Conservation (phyloP, 2,113 vertebrate species). For the Cyphomyrus plagiostoma region DNA sequence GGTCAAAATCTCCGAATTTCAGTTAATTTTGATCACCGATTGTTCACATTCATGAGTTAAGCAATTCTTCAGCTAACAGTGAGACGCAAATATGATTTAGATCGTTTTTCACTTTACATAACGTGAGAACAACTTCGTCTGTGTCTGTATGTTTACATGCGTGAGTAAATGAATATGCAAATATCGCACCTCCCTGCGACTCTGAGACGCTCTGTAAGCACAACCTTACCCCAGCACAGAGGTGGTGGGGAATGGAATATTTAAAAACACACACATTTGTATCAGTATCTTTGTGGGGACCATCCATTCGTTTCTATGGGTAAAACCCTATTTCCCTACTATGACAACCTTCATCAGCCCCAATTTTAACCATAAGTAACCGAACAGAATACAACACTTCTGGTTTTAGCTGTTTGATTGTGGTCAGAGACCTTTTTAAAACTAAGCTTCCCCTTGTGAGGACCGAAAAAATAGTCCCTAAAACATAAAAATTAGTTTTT, state of each 20-base stretch:
- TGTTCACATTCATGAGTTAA: not conserved
- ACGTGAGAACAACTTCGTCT: not conserved
- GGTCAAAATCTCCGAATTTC: not conserved
- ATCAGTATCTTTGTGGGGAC: not conserved
- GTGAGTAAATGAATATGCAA: not conserved
- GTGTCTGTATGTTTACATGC: not conserved
- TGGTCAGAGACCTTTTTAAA: not conserved
- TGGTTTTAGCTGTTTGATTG: no score
- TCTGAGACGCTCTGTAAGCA: not conserved
- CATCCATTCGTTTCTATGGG: not conserved
- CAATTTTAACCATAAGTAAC: not conserved
- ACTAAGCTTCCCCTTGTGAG: not conserved
- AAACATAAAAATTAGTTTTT: no score
- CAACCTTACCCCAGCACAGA: not conserved
- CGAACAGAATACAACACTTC: no score
- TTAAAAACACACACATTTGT: not conserved
- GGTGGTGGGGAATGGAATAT: not conserved
- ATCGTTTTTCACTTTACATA: not conserved
- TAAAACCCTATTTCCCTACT: not conserved
- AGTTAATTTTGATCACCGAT: not conserved
- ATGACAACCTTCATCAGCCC: not conserved
- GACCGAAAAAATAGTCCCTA: not conserved
- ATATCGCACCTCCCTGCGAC: not conserved
- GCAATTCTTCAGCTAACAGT: not conserved
- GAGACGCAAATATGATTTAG: not conserved